Conservation (phyloP, 2,113 vertebrate species). For the Pelobates fuscus region DNA sequence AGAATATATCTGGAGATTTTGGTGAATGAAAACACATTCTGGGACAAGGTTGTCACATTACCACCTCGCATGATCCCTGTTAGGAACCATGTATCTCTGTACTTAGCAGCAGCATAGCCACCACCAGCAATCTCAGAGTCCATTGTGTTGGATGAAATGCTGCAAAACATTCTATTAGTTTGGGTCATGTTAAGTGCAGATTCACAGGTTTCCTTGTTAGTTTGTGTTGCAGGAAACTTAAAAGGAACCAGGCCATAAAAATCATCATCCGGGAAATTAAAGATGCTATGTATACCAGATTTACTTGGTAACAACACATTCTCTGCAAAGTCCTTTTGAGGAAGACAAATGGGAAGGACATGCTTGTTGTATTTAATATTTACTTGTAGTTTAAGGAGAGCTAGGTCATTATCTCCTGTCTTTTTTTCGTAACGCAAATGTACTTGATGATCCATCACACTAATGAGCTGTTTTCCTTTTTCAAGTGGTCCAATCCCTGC, state of each 20-base stretch:
- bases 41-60: slow-evolving; percentile 42
- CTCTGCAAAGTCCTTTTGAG: slow-evolving; percentile 84
- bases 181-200: slow-evolving; percentile 67
- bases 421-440: slow-evolving; percentile 64
- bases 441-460: slow-evolving; percentile 54
- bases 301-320: slow-evolving; percentile 74
- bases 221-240: slow-evolving; percentile 54
- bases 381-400: slow-evolving; percentile 69
- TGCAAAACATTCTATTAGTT: slow-evolving; percentile 85
- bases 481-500: slow-evolving; percentile 41
- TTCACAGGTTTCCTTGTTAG: slow-evolving; percentile 71
- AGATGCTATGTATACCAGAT: slow-evolving; percentile 59
- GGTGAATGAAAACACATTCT: slow-evolving; percentile 69
- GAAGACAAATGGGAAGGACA: slow-evolving; percentile 75
- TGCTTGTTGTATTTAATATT: slow-evolving; percentile 58
- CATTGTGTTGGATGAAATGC: slow-evolving; percentile 7
- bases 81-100: slow-evolving; percentile 79
- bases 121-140: slow-evolving; percentile 61
- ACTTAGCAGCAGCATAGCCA: slow-evolving; percentile 67
- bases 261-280: slow-evolving; percentile 27
- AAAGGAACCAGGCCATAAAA: background rate
- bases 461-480: slow-evolving; percentile 4
- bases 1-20: slow-evolving; percentile 78
- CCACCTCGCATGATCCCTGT: slow-evolving; percentile 74
- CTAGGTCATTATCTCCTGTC: slow-evolving; percentile 72